Evolutionary conservation across 2,113 vertebrate species (phyloP).

Genomic region (Bufo gargarizans): DNA sequence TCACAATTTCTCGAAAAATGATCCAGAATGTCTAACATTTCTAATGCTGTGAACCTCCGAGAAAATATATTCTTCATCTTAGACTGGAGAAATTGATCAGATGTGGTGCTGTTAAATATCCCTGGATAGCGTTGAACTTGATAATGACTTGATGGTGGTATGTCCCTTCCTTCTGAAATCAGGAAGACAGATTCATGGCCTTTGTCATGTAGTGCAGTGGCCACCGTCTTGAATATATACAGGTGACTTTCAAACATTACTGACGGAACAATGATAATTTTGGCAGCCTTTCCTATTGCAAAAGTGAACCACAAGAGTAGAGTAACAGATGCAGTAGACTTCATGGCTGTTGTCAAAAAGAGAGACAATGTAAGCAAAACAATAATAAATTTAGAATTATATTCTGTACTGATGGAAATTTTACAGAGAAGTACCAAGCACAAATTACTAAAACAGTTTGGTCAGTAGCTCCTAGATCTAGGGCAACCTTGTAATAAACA

Average conservation of each 20-base stretch:
- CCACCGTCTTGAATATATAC: conserved; percentile 98
- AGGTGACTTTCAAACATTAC: conserved; percentile 99
- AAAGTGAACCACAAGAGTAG: conserved; percentile 76
- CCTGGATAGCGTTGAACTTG: conserved; percentile 92
- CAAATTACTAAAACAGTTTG: neutral
- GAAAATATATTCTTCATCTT: conserved; percentile 98
- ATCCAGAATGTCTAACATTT: conserved; percentile 96
- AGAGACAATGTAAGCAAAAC: conserved; percentile 27
- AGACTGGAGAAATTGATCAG: conserved; percentile 93
- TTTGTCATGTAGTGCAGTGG: conserved; percentile 86
- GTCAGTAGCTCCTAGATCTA: neutral
- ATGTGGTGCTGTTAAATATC: conserved; percentile 94
- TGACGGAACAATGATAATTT: conserved; percentile 95
- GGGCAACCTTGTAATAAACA: no score
- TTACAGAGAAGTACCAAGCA: no score
- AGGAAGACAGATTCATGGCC: conserved; percentile 92
- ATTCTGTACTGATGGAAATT: neutral
- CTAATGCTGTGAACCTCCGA: conserved; percentile 88
- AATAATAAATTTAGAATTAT: neutral
- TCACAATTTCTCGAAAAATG: conserved; percentile 97
- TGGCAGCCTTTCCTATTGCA: conserved; percentile 81
- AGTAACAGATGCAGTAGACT: conserved; percentile 76
- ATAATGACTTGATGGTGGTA: conserved; percentile 85
- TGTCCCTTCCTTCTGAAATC: conserved; percentile 91
- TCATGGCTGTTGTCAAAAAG: conserved; percentile 83